Evolutionary conservation across 2,797 vertebrate genomes (phyloP).

Genomic region (Rhodeus uyekii): DNA sequence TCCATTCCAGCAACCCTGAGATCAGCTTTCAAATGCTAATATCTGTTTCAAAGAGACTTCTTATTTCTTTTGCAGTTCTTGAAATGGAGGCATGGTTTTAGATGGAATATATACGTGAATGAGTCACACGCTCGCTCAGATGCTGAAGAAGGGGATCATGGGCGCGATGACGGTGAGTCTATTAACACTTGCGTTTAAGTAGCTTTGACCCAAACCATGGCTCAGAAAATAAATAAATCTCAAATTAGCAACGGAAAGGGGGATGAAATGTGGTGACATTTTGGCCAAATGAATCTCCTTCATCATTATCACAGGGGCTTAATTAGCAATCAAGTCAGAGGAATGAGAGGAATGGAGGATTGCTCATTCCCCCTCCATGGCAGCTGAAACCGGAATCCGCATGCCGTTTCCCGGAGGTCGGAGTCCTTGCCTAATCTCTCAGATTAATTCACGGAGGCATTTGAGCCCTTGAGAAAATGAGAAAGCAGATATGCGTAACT

Average conservation of each 20-base stretch:
- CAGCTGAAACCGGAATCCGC: neutral
- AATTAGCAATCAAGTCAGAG: constrained; percentile 30
- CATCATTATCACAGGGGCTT: constrained; percentile 28
- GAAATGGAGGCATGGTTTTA: constrained; percentile 8
- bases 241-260: neutral
- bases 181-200: constrained; percentile 26
- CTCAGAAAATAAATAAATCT: constrained; percentile 30
- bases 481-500: constrained; percentile 40
- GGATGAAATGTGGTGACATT: constrained; percentile 26
- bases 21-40: constrained; percentile 56
- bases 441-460: constrained; percentile 37
- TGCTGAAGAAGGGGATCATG: neutral
- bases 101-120: neutral
- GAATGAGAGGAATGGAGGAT: constrained; percentile 4
- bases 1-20: constrained; percentile 38
- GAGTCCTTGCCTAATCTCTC: constrained; percentile 24
- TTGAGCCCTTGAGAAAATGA: constrained; percentile 44
- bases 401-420: constrained; percentile 2
- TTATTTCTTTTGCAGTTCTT: constrained; percentile 11
- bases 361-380: constrained; percentile 16
- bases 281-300: constrained; percentile 33
- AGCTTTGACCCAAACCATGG: neutral
- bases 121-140: neutral
- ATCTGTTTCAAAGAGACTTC: constrained; percentile 11
- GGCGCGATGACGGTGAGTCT: neutral